Conservation (phyloP, 1,140 invertebrate genomes). For the Drosophila obscura region DNA sequence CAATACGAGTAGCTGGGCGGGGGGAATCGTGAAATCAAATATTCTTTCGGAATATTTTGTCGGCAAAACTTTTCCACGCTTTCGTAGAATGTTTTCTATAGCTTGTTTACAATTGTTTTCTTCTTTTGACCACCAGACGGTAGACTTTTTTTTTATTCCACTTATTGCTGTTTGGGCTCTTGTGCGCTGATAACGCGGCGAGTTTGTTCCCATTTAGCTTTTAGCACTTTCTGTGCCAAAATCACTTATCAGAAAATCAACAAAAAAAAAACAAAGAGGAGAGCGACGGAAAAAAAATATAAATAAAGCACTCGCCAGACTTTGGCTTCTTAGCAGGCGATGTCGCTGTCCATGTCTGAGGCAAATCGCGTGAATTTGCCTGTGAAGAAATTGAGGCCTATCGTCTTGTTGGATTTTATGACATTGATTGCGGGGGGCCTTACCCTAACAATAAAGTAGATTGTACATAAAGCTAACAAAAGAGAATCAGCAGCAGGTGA, state of each 20-base stretch:
- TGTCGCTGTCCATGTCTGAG: background rate
- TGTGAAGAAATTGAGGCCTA: constrained; percentile 4
- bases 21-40: constrained; percentile 2
- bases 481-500: background rate
- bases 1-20: background rate
- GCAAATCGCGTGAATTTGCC: constrained; percentile 39
- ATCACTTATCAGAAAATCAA: constrained; percentile 14
- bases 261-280: background rate
- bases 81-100: background rate
- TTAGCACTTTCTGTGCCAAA: constrained; percentile 12
- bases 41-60: constrained; percentile 36
- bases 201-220: constrained; percentile 22
- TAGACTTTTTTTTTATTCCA: constrained; percentile 18
- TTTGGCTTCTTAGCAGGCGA: constrained; percentile 20
- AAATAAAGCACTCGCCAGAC: constrained; percentile 45
- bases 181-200: constrained; percentile 26
- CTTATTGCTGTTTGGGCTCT: background rate
- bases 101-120: constrained; percentile 35
- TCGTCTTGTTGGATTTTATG: constrained; percentile 8
- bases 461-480: background rate
- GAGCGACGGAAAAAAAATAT: constrained; percentile 3
- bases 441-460: background rate
- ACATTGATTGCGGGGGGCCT: constrained; percentile 8
- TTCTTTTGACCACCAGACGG: constrained; percentile 8
- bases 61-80: constrained; percentile 59